Evolutionary conservation across 2,797 vertebrate genomes (phyloP).

Genomic region (Avahi laniger): DNA sequence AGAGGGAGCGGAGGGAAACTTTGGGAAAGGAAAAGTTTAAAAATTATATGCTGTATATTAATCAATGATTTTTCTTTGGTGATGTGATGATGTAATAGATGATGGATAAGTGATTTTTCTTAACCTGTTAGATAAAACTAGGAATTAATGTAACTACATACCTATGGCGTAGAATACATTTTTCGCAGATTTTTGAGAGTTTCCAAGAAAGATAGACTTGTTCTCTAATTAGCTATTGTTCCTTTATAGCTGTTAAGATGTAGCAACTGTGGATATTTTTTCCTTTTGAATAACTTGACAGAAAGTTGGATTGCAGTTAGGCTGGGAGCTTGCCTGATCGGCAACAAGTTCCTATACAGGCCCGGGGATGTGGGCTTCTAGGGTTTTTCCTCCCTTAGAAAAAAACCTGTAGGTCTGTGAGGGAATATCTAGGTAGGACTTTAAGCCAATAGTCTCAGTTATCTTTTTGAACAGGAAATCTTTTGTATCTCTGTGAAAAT

Average conservation of each 20-base stretch:
- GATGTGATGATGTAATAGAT: not conserved
- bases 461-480: conserved; percentile 31
- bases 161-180: conserved; percentile 17
- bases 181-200: conserved; percentile 53
- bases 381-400: not conserved
- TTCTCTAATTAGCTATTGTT: conserved; percentile 73
- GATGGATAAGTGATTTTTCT: conserved; percentile 45
- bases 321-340: conserved; percentile 31
- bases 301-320: conserved; percentile 23
- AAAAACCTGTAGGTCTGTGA: not conserved
- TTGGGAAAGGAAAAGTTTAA: not conserved
- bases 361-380: not conserved
- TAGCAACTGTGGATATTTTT: conserved; percentile 61
- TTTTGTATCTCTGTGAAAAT: conserved; percentile 1
- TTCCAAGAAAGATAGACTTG: conserved; percentile 55
- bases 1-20: not conserved
- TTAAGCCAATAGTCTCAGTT: not conserved
- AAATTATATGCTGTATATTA: not conserved
- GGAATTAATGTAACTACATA: not conserved
- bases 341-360: not conserved
- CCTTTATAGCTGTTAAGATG: conserved; percentile 65
- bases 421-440: not conserved
- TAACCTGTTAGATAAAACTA: conserved; percentile 24
- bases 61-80: not conserved
- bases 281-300: conserved; percentile 6